A percentile compares a stretch with the other conserved stretches of the same genome.
Conservation (phyloP, 2,113 vertebrate species). For the Athene cunicularia region DNA sequence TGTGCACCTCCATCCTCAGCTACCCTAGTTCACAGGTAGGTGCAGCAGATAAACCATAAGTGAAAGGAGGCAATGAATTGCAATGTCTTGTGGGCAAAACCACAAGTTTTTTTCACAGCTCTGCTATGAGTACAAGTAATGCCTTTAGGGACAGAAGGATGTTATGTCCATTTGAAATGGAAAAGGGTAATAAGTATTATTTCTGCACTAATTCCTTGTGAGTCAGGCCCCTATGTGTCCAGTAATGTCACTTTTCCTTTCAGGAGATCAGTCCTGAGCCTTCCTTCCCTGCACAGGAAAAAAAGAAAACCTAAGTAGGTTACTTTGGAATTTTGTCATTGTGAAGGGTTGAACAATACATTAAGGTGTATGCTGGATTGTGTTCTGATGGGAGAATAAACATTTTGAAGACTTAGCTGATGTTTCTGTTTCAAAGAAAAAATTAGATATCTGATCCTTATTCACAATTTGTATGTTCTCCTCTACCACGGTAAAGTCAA, state of each 20-base stretch:
- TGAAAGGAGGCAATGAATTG: not conserved
- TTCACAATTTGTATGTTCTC: not conserved
- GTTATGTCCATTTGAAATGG: not conserved
- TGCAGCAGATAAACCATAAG: not conserved
- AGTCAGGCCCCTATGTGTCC: not conserved
- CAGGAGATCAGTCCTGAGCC: not conserved
- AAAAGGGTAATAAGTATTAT: not conserved
- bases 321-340: not conserved
- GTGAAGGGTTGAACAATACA: not conserved
- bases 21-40: not conserved
- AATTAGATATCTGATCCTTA: not conserved
- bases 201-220: not conserved
- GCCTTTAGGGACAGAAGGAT: not conserved
- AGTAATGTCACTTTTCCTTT: not conserved
- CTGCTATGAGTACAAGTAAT: not conserved
- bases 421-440: not conserved
- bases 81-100: not conserved
- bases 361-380: not conserved
- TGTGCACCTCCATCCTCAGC: not conserved
- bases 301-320: not conserved
- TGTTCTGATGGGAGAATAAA: not conserved
- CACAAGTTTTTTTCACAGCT: not conserved
- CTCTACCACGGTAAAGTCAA: not conserved
- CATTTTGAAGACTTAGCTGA: not conserved
- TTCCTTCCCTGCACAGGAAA: not conserved